A percentile compares a stretch with the other conserved stretches of the same genome.
Conservation (phyloP, 2,797 vertebrate genomes). For the Parambassis ranga region DNA sequence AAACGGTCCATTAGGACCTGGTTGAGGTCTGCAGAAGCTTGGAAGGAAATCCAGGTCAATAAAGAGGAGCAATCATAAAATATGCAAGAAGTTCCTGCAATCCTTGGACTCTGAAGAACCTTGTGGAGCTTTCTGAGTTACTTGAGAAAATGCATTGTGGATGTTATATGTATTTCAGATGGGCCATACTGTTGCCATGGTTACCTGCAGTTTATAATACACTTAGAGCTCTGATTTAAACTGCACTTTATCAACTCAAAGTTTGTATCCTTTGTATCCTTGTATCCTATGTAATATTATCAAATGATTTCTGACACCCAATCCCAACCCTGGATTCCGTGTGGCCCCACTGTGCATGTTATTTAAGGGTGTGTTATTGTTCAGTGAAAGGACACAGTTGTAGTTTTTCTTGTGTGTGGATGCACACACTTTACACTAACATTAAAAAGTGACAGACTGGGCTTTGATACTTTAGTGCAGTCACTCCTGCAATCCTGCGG, state of each 20-base stretch:
- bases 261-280: no score
- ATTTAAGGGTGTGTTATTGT: background rate
- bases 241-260: background rate
- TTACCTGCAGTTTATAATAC: background rate
- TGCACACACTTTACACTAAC: background rate
- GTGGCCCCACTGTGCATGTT: no score
- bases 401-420: background rate
- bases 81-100: no score
- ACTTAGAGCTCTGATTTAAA: background rate
- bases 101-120: no score
- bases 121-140: background rate
- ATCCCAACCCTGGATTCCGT: background rate
- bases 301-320: background rate
- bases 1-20: no score
- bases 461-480: background rate
- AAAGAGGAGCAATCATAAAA: no score
- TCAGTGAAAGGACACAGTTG: background rate
- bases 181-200: background rate
- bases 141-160: background rate
- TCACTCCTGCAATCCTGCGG: background rate
- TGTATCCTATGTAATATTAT: no score
- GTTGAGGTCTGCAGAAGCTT: no score
- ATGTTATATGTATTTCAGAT: no score
- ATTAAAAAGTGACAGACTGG: background rate
- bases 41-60: no score